These are phyloP conservation scores for Apomyelois bistriatella DNA, from an alignment of 2,888 invertebrate species.

Conservation along the genomic window DNA sequence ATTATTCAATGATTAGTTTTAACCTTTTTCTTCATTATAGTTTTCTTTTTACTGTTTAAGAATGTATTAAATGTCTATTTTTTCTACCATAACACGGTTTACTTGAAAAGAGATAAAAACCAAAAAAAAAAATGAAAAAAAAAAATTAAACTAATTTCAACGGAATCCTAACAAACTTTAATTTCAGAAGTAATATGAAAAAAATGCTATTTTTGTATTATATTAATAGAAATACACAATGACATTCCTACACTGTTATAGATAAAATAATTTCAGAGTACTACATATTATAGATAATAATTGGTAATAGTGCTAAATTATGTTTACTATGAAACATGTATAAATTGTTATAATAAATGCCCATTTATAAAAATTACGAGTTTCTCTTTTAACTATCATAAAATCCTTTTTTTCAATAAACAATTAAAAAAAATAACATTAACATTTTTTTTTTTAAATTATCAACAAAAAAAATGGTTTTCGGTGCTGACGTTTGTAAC, in stretches of 20 bases:
- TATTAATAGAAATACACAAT: no score
- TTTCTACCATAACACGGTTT: no score
- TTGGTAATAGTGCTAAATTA: background rate
- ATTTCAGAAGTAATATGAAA: no score
- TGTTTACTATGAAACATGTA: constrained; percentile 9
- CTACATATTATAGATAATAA: background rate
- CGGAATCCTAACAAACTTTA: no score
- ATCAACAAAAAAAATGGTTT: background rate
- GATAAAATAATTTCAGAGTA: background rate
- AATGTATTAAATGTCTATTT: no score
- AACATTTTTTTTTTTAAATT: no score
- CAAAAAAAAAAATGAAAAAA: background rate
- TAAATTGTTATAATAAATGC: constrained; percentile 16
- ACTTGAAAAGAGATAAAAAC: no score
- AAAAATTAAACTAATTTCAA: no score
- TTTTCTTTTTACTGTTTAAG: background rate
- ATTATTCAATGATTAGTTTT: no score
- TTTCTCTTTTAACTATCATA: constrained; percentile 6
- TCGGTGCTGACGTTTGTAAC: background rate
- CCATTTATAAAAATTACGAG: constrained; percentile 12
- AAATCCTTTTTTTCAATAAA: background rate
- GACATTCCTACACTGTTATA: no score
- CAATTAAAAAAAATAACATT: background rate
- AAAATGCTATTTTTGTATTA: no score
- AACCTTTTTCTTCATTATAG: background rate